phyloP scores from a whole-genome alignment of 2,113 vertebrate species.

The Colinus virginianus region DNA sequence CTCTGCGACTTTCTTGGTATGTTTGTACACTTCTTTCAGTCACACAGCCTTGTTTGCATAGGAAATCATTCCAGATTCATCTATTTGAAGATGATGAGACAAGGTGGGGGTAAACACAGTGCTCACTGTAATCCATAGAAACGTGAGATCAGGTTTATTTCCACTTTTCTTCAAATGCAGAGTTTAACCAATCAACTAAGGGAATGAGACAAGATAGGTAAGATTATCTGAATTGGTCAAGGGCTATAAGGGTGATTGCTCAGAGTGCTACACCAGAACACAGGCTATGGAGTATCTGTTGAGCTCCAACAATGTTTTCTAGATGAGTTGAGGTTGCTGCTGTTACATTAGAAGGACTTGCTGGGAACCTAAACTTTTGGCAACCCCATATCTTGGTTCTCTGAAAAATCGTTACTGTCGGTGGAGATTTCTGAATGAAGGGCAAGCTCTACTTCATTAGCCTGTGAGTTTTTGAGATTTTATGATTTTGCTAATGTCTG shows the following conservation, averaged over 20 bases:
- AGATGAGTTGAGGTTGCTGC: neutral
- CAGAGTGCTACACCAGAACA: neutral
- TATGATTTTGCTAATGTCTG: neutral
- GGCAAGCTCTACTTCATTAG: neutral
- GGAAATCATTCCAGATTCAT: neutral
- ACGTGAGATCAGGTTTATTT: neutral
- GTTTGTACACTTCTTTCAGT: neutral
- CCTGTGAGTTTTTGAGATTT: neutral
- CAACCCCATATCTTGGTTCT: neutral
- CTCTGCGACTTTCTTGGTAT: neutral
- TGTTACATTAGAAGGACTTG: neutral
- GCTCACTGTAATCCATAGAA: accelerated
- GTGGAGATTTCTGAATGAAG: neutral
- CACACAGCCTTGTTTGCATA: neutral
- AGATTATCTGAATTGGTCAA: neutral
- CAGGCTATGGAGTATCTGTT: neutral
- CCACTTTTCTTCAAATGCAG: neutral
- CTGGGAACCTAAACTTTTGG: neutral
- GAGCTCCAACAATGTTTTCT: neutral
- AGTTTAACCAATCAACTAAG: neutral
- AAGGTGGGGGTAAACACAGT: neutral
- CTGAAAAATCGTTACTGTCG: neutral
- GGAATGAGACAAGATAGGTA: neutral
- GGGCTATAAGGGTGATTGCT: neutral
- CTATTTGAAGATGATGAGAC: neutral